These are phyloP conservation scores for fruit fly (Drosophila melanogaster) DNA, from an alignment of 1,140 invertebrate species.

Conservation along the genomic window DNA sequence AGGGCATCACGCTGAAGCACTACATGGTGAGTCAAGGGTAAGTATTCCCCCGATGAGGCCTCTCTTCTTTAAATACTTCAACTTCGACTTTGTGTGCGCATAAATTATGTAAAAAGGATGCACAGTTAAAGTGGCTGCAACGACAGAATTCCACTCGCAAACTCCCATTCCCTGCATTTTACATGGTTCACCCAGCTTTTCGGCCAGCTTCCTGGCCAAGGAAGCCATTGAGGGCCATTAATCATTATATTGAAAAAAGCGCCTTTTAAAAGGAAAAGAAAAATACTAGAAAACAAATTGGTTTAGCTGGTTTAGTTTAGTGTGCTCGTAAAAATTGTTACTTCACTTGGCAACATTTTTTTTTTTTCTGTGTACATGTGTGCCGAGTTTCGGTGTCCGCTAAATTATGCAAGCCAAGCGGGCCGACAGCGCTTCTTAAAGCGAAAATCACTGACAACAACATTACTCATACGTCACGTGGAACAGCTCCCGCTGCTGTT, in stretches of 20 bases:
- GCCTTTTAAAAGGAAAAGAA: background rate
- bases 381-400: slow-evolving; percentile 41
- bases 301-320: no score
- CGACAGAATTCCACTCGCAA: slow-evolving; percentile 21
- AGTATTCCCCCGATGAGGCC: slow-evolving; percentile 47
- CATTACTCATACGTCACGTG: slow-evolving; percentile 79
- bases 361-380: slow-evolving; percentile 7
- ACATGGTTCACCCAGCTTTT: slow-evolving; percentile 6
- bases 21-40: slow-evolving; percentile 86
- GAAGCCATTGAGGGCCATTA: slow-evolving; percentile 11
- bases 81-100: slow-evolving; percentile 65
- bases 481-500: slow-evolving; percentile 17
- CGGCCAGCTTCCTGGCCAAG: slow-evolving; percentile 19
- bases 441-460: slow-evolving; percentile 78
- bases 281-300: background rate
- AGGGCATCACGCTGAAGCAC: slow-evolving; percentile 89
- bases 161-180: slow-evolving; percentile 20
- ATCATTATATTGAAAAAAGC: background rate
- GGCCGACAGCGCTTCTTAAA: slow-evolving; percentile 48
- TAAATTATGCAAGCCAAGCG: slow-evolving; percentile 73
- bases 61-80: slow-evolving; percentile 42
- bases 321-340: no score
- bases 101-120: slow-evolving; percentile 79
- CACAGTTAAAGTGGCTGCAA: slow-evolving; percentile 77
- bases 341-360: background rate